Evolutionary conservation across 2,113 vertebrate species (phyloP).

Genomic region (Zingel zingel): DNA sequence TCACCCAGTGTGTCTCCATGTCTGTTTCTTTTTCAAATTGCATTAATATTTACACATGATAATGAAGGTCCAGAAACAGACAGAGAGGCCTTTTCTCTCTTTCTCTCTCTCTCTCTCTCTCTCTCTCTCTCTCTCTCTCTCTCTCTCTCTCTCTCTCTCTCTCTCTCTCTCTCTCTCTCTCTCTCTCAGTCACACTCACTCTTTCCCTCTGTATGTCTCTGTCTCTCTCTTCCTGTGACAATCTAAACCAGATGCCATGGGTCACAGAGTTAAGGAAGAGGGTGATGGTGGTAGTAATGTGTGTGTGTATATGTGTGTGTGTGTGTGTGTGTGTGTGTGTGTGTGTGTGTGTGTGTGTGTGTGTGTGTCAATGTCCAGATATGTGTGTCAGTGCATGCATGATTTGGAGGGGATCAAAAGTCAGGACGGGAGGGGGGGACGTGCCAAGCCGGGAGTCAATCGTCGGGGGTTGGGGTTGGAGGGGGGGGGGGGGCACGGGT

Average conservation of each 20-base stretch:
- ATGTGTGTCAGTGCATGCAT: conserved; percentile 68
- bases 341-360: conserved; percentile 48
- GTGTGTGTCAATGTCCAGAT: conserved; percentile 67
- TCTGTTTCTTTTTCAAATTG: conserved; percentile 84
- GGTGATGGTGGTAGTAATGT: conserved; percentile 71
- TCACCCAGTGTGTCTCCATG: conserved; percentile 70
- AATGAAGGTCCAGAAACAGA: conserved; percentile 88
- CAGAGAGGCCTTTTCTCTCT: conserved; percentile 73
- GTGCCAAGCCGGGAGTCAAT: conserved; percentile 90
- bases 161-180: conserved; percentile 60
- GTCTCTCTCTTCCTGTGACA: conserved; percentile 84
- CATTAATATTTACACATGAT: conserved; percentile 89
- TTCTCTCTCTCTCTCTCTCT: conserved; percentile 58
- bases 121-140: conserved; percentile 54
- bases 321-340: conserved; percentile 60
- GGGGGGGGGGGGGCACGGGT: conserved; percentile 90
- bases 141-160: conserved; percentile 69
- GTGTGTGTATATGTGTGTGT: conserved; percentile 54
- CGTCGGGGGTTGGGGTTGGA: conserved; percentile 85
- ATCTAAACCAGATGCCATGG: conserved; percentile 90
- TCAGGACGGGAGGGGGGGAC: conserved; percentile 68
- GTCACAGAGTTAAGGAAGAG: conserved; percentile 74
- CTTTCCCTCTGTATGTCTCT: conserved; percentile 72
- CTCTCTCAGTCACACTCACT: conserved; percentile 57
- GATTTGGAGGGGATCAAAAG: conserved; percentile 72